Evolutionary conservation across 2,113 vertebrate species (phyloP).

Genomic region (Procapra przewalskii): DNA sequence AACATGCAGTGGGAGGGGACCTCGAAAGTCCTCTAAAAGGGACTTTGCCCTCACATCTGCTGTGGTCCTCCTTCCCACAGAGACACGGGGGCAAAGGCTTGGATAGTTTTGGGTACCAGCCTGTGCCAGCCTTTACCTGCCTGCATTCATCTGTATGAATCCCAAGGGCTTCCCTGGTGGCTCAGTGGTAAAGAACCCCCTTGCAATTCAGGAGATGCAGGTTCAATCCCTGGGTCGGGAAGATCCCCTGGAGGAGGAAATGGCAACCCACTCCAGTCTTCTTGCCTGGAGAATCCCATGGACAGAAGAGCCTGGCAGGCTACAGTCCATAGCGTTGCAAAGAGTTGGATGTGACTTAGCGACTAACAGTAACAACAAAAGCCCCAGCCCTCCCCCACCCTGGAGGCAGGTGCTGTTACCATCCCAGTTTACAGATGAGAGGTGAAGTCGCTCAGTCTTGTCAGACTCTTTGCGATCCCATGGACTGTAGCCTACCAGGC

Average conservation of each 20-base stretch:
- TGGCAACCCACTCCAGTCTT: background rate
- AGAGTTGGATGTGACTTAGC: background rate
- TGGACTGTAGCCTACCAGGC: too few relatives aligned
- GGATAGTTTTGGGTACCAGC: background rate
- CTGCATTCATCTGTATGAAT: background rate
- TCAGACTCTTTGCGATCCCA: too few relatives aligned
- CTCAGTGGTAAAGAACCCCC: background rate
- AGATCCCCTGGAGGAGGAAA: background rate
- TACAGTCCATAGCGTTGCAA: background rate
- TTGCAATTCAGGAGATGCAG: background rate
- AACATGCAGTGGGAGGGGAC: rapidly evolving
- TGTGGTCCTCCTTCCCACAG: background rate
- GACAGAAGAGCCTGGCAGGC: background rate
- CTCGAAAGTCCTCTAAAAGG: background rate
- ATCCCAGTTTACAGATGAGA: background rate
- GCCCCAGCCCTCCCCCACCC: background rate
- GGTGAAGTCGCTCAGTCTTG: too few relatives aligned
- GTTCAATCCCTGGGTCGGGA: background rate
- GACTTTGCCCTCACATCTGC: background rate
- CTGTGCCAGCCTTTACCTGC: background rate
- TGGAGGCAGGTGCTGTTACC: background rate
- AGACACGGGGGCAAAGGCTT: background rate
- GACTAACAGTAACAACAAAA: background rate
- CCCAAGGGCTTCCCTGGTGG: background rate
- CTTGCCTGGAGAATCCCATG: background rate